A percentile compares a stretch with the other conserved stretches of the same genome.
phyloP scores from a whole-genome alignment of 2,797 vertebrate species.

The Garrulus glandarius region DNA sequence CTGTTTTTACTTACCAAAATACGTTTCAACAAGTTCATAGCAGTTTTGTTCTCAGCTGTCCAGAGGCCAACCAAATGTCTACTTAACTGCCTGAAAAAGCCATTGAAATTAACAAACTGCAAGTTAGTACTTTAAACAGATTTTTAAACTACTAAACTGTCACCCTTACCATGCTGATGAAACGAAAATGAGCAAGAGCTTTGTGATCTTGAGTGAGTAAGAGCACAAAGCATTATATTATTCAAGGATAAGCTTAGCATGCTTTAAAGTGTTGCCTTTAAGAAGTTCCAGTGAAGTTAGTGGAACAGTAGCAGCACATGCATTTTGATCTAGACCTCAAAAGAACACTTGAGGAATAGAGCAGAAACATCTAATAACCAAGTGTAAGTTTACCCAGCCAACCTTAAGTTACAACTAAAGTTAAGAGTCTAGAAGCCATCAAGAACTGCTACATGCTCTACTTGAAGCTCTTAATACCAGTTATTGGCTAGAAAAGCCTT shows the following conservation, averaged over 20 bases:
- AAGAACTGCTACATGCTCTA: background rate
- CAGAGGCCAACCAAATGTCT: slow-evolving; percentile 97
- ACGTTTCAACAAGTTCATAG: slow-evolving; percentile 93
- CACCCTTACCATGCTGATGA: slow-evolving; percentile 19
- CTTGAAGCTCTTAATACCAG: background rate
- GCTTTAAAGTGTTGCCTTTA: slow-evolving; percentile 17
- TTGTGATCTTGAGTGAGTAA: background rate
- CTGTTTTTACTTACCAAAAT: slow-evolving; percentile 84
- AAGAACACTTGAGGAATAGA: slow-evolving; percentile 69
- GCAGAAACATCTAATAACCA: background rate
- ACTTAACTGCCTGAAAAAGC: slow-evolving; percentile 90
- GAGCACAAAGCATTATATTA: background rate
- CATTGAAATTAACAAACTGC: slow-evolving; percentile 31
- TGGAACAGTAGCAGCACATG: slow-evolving; percentile 49
- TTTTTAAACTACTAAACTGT: background rate
- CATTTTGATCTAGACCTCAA: slow-evolving; percentile 22
- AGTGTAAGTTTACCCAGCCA: background rate
- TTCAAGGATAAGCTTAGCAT: slow-evolving; percentile 14
- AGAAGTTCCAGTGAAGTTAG: slow-evolving; percentile 45
- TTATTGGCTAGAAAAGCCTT: background rate
- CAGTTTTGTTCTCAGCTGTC: slow-evolving; percentile 94
- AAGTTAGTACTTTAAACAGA: background rate
- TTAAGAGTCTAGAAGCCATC: background rate
- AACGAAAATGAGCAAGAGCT: slow-evolving; percentile 28
- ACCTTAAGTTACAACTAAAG: background rate